A percentile compares a stretch with the other conserved stretches of the same genome.
Conservation (phyloP, 2,113 vertebrate genomes). For the Xiphophorus maculatus region DNA sequence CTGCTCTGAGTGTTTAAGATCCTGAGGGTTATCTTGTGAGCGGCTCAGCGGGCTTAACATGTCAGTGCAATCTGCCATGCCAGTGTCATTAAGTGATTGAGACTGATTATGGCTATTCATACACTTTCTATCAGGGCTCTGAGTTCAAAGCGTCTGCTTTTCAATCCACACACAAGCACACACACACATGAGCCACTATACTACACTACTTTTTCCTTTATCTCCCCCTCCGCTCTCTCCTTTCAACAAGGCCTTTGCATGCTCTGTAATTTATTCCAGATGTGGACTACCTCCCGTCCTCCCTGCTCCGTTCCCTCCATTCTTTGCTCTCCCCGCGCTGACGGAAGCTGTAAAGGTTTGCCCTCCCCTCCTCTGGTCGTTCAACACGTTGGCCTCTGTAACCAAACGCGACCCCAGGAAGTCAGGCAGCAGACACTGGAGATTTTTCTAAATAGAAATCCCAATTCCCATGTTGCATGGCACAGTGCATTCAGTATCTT, state of each 20-base stretch:
- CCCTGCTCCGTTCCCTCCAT: slow-evolving; percentile 37
- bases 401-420: slow-evolving; percentile 47
- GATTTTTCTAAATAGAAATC: slow-evolving; percentile 30
- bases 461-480: slow-evolving; percentile 27
- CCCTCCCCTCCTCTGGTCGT: slow-evolving; percentile 4
- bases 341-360: slow-evolving; percentile 41
- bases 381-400: slow-evolving; percentile 22
- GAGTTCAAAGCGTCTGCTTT: slow-evolving; percentile 61
- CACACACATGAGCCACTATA: slow-evolving; percentile 25
- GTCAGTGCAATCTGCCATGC: slow-evolving; percentile 24
- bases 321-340: slow-evolving; percentile 31
- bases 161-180: neutral
- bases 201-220: slow-evolving; percentile 46
- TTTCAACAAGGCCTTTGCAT: slow-evolving; percentile 56
- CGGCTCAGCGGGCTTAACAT: slow-evolving; percentile 35
- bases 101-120: slow-evolving; percentile 55
- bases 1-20: slow-evolving; percentile 22
- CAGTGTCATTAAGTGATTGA: slow-evolving; percentile 59
- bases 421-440: slow-evolving; percentile 38
- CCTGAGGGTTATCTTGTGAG: slow-evolving; percentile 49
- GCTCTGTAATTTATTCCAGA: slow-evolving; percentile 78
- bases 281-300: slow-evolving; percentile 63
- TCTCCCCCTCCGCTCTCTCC: slow-evolving; percentile 47
- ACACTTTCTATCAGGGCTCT: slow-evolving; percentile 54
- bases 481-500: slow-evolving; percentile 6